Evolutionary conservation across 1,140 invertebrate species (phyloP).

Genomic region (Anastrepha obliqua): DNA sequence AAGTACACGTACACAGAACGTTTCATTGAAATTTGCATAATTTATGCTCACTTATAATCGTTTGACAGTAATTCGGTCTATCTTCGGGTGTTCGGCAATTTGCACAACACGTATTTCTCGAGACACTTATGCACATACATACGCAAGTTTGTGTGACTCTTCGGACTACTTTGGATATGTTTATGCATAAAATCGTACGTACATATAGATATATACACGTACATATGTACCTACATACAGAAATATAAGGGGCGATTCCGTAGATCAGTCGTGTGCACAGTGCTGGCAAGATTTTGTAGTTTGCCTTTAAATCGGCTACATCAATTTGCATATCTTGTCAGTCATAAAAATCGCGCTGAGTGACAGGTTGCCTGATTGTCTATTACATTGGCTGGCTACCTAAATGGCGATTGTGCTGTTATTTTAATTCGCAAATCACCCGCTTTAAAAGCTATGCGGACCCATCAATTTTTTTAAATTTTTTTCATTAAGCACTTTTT

Average conservation of each 20-base stretch:
- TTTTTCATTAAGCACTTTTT: conserved; percentile 2
- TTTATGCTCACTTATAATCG: conserved; percentile 1
- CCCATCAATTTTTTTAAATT: neutral
- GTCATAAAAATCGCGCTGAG: conserved; percentile 14
- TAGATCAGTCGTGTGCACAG: neutral
- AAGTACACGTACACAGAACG: neutral
- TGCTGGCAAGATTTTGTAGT: neutral
- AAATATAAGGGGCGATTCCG: neutral
- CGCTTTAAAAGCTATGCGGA: neutral
- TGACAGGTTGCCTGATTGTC: conserved; percentile 20
- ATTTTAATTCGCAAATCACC: conserved; percentile 36
- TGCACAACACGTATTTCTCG: neutral
- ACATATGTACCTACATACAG: neutral
- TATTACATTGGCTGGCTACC: neutral
- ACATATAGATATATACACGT: neutral
- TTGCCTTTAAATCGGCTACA: conserved; percentile 19
- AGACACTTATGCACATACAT: no score
- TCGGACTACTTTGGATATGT: neutral
- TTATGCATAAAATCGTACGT: no score
- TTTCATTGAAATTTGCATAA: conserved; percentile 25
- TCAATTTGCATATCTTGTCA: conserved; percentile 38
- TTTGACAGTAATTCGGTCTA: neutral
- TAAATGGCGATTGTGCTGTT: neutral
- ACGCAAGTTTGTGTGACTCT: neutral
- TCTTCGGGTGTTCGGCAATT: neutral